Percentiles rank a stretch among this genome's conserved stretches.
phyloP scores from a whole-genome alignment of 2,113 vertebrate species.

The Pterocles gutturalis region DNA sequence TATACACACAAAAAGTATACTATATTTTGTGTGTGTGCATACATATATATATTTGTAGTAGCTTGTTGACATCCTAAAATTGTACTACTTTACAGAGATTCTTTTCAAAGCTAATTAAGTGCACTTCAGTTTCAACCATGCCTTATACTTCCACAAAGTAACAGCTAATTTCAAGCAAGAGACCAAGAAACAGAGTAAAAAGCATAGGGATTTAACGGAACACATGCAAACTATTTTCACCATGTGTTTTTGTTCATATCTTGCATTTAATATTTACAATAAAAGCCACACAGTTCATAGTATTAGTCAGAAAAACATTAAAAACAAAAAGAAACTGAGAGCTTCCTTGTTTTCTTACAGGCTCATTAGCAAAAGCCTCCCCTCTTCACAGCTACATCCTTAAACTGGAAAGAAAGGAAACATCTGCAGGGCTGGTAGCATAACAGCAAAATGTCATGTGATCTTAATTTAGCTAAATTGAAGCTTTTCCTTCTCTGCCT shows the following conservation, averaged over 20 bases:
- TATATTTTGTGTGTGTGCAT: neutral
- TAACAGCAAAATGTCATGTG: conserved; percentile 61
- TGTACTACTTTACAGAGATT: neutral
- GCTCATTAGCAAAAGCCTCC: conserved; percentile 39
- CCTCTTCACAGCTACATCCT: conserved; percentile 64
- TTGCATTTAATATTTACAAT: neutral
- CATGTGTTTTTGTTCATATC: neutral
- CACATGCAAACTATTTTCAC: neutral
- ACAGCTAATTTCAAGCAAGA: neutral
- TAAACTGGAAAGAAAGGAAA: conserved; percentile 70
- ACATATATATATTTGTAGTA: neutral
- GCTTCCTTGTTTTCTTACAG: conserved; percentile 66
- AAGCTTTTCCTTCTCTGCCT: conserved; percentile 31
- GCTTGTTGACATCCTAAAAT: neutral
- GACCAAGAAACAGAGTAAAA: neutral
- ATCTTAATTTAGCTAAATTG: conserved; percentile 41
- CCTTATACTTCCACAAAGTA: neutral
- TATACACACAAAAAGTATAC: neutral
- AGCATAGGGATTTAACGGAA: neutral
- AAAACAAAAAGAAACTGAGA: conserved; percentile 53
- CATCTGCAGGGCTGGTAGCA: conserved; percentile 61
- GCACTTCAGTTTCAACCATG: neutral
- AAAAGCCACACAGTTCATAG: neutral
- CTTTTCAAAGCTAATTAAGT: neutral
- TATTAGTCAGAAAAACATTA: conserved; percentile 36